Evolutionary conservation across 2,888 invertebrate genomes (phyloP), one percentile per base, ranked within the genome.

Genomic region (Drosophila sordidula): DNA sequence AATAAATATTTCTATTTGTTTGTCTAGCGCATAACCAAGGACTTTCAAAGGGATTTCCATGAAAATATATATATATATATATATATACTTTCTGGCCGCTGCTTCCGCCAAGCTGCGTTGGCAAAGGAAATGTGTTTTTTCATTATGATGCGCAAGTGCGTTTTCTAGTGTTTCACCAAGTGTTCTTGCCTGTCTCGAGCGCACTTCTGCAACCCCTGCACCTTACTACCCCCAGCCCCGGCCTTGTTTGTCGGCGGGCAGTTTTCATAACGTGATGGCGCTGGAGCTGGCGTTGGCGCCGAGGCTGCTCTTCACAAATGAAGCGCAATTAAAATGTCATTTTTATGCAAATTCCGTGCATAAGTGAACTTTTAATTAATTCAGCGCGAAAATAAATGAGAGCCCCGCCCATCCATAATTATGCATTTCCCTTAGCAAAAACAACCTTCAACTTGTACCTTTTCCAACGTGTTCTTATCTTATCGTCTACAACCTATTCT

Each of bases 331-430:
- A 87, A 89, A 87, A 87, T 87, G 89, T 85, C 59, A 87, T 87
- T 87, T 87, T 89, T 77, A 87, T 87, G 86, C 87, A 87, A 87
- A 89, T 89, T 79, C 69, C 85, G 87, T 87, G 89, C 89, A 85
- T 87, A 87, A 87, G 86, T 87, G 89, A 89, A 87, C 85, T 89
- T 89, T 89, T 89, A 87, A 87, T 87, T 89, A 87, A 87, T 87
- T 89, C 86, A 75, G 86, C 73, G 78, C 62, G 56, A 81, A 87
- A 84, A 76, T 85, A 80, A 87, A 89, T 89, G 81, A 84, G 82
- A 78, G 72, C 65, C 76, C 70, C 63, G 70, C 73, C 72, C 34
- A 11, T 34, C 34, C 75, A 84, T 77, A 84, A 87, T 89, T 86
- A 89, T 85, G 89, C 66, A 73, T 55, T 68, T 54, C 44, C 9